A percentile compares a stretch with the other conserved stretches of the same genome.
Conservation (phyloP, 2,797 vertebrate species). For the Perodicticus potto region DNA sequence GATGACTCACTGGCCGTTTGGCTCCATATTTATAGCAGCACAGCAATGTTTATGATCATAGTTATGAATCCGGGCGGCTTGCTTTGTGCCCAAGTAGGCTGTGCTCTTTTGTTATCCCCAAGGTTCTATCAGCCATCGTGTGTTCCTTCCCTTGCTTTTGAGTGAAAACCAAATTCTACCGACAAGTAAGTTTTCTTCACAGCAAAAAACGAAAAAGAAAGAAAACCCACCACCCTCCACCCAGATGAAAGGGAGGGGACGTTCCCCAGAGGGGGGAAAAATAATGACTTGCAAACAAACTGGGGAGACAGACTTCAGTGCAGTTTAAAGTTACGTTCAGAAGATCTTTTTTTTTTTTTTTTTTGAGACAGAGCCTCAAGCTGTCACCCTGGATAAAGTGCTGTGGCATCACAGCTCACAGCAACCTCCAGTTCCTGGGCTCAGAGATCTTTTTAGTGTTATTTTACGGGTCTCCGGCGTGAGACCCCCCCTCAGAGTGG, state of each 20-base stretch:
- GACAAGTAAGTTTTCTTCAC: background rate
- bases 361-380: too few species aligned
- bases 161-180: background rate
- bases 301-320: background rate
- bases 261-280: background rate
- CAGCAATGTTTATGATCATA: constrained; percentile 41
- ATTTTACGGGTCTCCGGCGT: background rate
- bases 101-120: background rate
- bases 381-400: too few species aligned
- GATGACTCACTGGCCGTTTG: constrained; percentile 39
- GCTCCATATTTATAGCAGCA: constrained; percentile 57
- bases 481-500: background rate
- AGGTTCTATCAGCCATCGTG: background rate
- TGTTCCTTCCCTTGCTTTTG: background rate
- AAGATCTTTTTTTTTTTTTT: background rate
- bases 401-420: too few species aligned
- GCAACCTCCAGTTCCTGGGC: too few species aligned
- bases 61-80: constrained; percentile 51
- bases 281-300: background rate
- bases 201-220: background rate
- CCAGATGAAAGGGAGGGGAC: background rate
- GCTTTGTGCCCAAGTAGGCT: constrained; percentile 50
- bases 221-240: background rate
- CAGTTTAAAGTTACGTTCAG: too few species aligned
- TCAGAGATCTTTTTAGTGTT: background rate